Evolutionary conservation across 2,113 vertebrate species (phyloP).

Genomic region (Opisthocomus hoazin): DNA sequence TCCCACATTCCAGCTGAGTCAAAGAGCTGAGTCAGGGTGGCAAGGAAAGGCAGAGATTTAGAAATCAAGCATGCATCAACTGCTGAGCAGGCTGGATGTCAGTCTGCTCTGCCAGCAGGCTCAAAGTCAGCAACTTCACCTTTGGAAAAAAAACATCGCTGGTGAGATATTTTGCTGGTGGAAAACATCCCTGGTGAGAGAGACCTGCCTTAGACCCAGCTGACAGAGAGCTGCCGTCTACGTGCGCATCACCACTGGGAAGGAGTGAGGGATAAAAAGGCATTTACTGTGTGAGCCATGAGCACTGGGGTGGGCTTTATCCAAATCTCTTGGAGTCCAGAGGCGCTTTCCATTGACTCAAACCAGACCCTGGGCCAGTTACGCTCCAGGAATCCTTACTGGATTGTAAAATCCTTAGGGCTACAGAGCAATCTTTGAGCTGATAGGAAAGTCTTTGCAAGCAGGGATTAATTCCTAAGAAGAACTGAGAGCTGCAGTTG

Average conservation of each 20-base stretch:
- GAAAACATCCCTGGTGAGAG: not conserved
- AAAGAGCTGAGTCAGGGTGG: not conserved
- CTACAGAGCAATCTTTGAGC: not conserved
- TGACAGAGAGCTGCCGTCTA: not conserved
- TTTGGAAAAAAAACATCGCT: not conserved
- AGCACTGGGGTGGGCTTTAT: accelerated
- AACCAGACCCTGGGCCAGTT: not conserved
- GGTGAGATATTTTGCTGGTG: not conserved
- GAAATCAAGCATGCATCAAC: not conserved
- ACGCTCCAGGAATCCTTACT: not conserved
- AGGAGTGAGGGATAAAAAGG: not conserved
- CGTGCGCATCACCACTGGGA: not conserved
- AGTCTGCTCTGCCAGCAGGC: not conserved
- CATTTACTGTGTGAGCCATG: not conserved
- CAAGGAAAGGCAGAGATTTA: not conserved
- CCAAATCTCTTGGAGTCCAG: not conserved
- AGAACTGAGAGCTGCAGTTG: not conserved
- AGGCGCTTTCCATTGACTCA: not conserved
- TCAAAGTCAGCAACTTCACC: not conserved
- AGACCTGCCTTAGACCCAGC: not conserved
- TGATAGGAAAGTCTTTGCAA: not conserved
- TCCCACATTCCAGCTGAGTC: not conserved
- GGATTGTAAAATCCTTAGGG: not conserved
- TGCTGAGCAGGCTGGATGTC: not conserved
- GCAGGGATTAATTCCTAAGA: not conserved